These are phyloP conservation scores for Gymnoscopelus microlampas DNA, from an alignment of 2,797 vertebrate species.

Conservation along the genomic window DNA sequence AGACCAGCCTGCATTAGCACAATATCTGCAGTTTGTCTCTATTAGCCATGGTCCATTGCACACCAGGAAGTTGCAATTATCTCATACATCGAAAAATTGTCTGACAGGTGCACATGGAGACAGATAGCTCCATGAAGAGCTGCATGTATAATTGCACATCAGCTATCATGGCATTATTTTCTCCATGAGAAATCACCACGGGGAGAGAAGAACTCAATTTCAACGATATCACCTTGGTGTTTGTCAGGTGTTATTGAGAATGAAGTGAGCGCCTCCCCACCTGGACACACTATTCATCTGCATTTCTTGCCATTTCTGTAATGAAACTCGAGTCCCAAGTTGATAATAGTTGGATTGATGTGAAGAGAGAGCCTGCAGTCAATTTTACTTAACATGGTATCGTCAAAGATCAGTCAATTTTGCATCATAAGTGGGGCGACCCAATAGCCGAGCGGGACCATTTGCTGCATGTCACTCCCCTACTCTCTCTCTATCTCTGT, in stretches of 20 bases:
- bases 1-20: constrained; percentile 33
- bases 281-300: background rate
- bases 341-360: too few species aligned
- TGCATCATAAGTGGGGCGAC: too few species aligned
- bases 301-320: constrained; percentile 1
- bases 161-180: constrained; percentile 41
- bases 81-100: constrained; percentile 38
- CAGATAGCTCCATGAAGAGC: constrained; percentile 42
- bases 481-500: too few species aligned
- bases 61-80: constrained; percentile 36
- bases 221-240: constrained; percentile 36
- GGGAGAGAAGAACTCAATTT: constrained; percentile 10
- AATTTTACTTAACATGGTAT: too few species aligned
- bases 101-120: constrained; percentile 39
- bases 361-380: too few species aligned
- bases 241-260: constrained; percentile 19
- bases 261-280: background rate
- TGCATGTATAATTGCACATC: constrained; percentile 53
- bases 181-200: constrained; percentile 38
- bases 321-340: background rate
- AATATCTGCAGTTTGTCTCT: constrained; percentile 59
- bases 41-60: constrained; percentile 54
- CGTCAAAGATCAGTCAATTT: too few species aligned
- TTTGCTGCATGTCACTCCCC: too few species aligned
- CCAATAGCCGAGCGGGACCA: too few species aligned